Evolutionary conservation across 2,113 vertebrate species (phyloP).

Genomic region (Grantiella picta): DNA sequence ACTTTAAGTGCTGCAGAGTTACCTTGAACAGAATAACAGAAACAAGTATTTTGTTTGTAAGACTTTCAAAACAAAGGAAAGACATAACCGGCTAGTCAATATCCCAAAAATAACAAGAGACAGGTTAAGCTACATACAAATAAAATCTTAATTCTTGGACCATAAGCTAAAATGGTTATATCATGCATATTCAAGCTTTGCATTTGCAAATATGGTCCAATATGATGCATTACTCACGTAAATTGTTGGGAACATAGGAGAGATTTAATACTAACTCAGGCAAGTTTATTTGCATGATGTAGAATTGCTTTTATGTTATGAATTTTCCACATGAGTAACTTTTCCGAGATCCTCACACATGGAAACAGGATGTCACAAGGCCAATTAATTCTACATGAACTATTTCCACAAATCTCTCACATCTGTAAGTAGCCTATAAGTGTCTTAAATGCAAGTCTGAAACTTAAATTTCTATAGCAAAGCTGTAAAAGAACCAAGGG

Average conservation of each 20-base stretch:
- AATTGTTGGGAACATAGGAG: background rate
- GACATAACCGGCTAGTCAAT: background rate
- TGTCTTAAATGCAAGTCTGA: background rate
- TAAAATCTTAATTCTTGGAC: background rate
- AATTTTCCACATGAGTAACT: background rate
- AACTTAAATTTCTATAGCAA: background rate
- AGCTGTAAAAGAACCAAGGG: background rate
- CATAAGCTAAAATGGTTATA: background rate
- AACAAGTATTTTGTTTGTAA: background rate
- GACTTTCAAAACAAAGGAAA: background rate
- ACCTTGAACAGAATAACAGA: background rate
- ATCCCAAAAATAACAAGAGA: background rate
- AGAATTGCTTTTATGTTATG: background rate
- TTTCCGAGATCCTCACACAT: background rate
- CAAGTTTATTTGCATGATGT: background rate
- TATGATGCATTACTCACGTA: background rate
- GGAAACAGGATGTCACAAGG: background rate
- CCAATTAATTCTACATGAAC: background rate
- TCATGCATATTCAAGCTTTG: background rate
- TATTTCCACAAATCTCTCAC: background rate
- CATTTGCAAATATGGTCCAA: background rate
- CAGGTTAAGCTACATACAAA: background rate
- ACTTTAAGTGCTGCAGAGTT: background rate
- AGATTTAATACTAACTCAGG: background rate
- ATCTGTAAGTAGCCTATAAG: background rate